phyloP scores from a whole-genome alignment of 2,797 vertebrate genomes.

The Ptychadena robeensis region DNA sequence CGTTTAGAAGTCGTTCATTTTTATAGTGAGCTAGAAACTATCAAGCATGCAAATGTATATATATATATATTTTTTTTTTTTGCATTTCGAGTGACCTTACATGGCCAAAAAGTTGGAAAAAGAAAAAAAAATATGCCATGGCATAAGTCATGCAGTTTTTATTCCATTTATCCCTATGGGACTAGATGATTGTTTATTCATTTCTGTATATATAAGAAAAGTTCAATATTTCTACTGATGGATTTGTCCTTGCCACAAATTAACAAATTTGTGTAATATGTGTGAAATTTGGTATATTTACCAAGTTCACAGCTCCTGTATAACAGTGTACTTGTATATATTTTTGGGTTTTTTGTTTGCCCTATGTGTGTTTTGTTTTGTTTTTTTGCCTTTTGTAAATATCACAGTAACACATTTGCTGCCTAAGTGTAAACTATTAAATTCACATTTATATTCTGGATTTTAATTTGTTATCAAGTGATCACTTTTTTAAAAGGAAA shows the following conservation, averaged over 20 bases:
- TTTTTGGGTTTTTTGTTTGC: slow-evolving; percentile 56
- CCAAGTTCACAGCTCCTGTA: slow-evolving; percentile 81
- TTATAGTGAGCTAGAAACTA: slow-evolving; percentile 79
- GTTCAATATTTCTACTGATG: slow-evolving; percentile 77
- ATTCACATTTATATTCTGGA: slow-evolving; percentile 85
- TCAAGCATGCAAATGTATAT: slow-evolving; percentile 95
- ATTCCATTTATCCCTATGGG: slow-evolving; percentile 89
- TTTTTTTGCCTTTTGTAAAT: slow-evolving; percentile 77
- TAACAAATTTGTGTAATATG: slow-evolving; percentile 85
- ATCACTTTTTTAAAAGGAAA: slow-evolving; percentile 75
- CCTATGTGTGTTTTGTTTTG: background rate
- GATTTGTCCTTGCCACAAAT: slow-evolving; percentile 75
- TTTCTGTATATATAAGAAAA: slow-evolving; percentile 80
- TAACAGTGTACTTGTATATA: slow-evolving; percentile 84
- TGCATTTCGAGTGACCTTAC: slow-evolving; percentile 78
- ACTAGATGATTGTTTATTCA: slow-evolving; percentile 80
- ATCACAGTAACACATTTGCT: slow-evolving; percentile 88
- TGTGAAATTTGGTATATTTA: slow-evolving; percentile 80
- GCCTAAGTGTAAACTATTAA: slow-evolving; percentile 89
- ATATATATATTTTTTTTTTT: slow-evolving; percentile 72
- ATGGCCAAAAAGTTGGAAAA: slow-evolving; percentile 74
- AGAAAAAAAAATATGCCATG: slow-evolving; percentile 70
- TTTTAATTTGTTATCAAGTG: slow-evolving; percentile 82
- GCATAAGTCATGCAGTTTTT: slow-evolving; percentile 83
- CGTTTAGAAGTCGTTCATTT: slow-evolving; percentile 68